Base-by-base conservation (phyloP, 2,797 vertebrate genomes). In the Coregonus ussuriensis region DNA sequence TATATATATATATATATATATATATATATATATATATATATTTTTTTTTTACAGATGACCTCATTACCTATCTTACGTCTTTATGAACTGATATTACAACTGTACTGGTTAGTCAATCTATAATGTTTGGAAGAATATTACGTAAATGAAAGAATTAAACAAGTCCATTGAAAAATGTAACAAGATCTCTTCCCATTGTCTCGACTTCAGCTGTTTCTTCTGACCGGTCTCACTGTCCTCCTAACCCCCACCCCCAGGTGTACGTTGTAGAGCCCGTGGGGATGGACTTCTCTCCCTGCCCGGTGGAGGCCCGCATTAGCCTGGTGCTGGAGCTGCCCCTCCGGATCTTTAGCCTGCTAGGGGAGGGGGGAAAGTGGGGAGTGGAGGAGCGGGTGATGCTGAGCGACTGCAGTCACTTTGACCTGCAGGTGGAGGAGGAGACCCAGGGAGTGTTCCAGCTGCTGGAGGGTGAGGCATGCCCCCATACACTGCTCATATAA, bases 371-470 rank as follows among this genome's bases (percentile, higher is more conserved):
- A 25, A 47, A 3, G 41, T 92, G 86, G 0, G 85, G 41, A 47
- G 41, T 13, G 41, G 85, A 65, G 0, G 90, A 96, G 85, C 90
- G 87, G 0, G 94, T 96, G 53, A 94, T 94, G 33, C 88, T 99
- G 73, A 98, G 95, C 0, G 97, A 99, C 94, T 99, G 98, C 86
- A 98, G 98, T 3, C 96, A 97, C 76, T 96, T 99, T 56, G 94
- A 97, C 84, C 91, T 99, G 77, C 83, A 85, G 52, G 93, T 98
- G 14, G 93, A 97, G 78, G 90, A 96, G 86, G 97, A 99, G 85
- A 97, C 93, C 77, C 92, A 86, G 0, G 95, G 93, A 0, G 86
- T 99, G 52, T 99, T 99, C 84, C 91, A 93, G 72, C 81, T 95
- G 0, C 87, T 97, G 4, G 90, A 95, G 53, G 97, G 98, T 99